Percentiles rank a stretch among this genome's conserved stretches.
Evolutionary conservation across 2,113 vertebrate genomes (phyloP).

Genomic region (Thermophis baileyi): DNA sequence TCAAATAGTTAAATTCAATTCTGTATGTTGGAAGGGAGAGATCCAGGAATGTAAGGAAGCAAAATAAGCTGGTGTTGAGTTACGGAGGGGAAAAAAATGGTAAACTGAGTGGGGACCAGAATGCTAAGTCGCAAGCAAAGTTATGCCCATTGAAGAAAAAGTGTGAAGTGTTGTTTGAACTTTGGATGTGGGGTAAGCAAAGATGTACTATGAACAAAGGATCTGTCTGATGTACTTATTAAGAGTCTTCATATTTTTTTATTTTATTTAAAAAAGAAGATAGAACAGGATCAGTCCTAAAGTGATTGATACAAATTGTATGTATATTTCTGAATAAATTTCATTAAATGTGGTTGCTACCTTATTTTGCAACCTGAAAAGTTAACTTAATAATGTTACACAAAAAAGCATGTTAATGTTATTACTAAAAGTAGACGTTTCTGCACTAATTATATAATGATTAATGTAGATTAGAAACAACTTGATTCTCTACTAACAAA

Average conservation of each 20-base stretch:
- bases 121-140: background rate
- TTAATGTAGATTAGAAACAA: background rate
- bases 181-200: background rate
- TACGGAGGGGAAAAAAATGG: background rate
- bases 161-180: background rate
- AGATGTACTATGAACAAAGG: background rate
- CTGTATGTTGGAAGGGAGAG: background rate
- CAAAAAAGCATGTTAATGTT: background rate
- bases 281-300: background rate
- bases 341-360: background rate
- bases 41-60: background rate
- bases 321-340: background rate
- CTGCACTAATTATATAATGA: background rate
- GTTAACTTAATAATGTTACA: background rate
- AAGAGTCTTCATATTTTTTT: background rate
- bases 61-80: background rate
- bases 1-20: background rate
- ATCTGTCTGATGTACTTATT: background rate
- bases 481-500: background rate
- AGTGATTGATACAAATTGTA: background rate
- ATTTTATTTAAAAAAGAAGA: background rate
- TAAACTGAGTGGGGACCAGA: background rate
- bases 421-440: background rate
- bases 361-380: background rate
- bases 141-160: background rate